These are phyloP conservation scores for Ochropleura leucogaster DNA, from an alignment of 2,888 invertebrate genomes.

Conservation along the genomic window DNA sequence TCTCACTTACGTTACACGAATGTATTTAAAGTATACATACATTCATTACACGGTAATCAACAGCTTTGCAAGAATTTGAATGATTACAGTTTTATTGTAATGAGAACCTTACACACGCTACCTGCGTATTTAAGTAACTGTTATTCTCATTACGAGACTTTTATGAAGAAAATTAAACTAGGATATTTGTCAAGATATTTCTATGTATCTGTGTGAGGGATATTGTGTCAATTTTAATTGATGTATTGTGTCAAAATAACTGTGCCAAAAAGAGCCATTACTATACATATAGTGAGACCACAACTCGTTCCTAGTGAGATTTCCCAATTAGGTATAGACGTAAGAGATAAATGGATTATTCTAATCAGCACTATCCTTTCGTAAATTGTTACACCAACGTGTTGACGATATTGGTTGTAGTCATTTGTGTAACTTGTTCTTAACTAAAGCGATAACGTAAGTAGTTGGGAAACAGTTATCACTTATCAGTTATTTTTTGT, in stretches of 20 bases:
- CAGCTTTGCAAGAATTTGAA: constrained; percentile 36
- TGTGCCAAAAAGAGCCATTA: neutral
- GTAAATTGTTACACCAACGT: neutral
- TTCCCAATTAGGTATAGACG: neutral
- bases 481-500: neutral
- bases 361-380: neutral
- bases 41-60: constrained; percentile 50
- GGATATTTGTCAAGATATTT: neutral
- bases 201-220: neutral
- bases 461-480: neutral
- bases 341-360: neutral
- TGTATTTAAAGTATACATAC: constrained; percentile 20
- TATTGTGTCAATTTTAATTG: neutral
- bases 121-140: neutral
- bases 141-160: neutral
- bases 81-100: constrained; percentile 35
- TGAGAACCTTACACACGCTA: neutral
- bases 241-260: neutral
- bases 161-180: neutral
- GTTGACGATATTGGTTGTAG: neutral
- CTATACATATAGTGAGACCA: neutral
- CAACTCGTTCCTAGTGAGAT: neutral
- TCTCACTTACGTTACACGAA: constrained; percentile 25
- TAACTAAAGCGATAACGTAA: neutral
- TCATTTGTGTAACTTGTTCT: neutral